phyloP scores from a whole-genome alignment of 2,797 vertebrate genomes.

The Xerus rutilus region DNA sequence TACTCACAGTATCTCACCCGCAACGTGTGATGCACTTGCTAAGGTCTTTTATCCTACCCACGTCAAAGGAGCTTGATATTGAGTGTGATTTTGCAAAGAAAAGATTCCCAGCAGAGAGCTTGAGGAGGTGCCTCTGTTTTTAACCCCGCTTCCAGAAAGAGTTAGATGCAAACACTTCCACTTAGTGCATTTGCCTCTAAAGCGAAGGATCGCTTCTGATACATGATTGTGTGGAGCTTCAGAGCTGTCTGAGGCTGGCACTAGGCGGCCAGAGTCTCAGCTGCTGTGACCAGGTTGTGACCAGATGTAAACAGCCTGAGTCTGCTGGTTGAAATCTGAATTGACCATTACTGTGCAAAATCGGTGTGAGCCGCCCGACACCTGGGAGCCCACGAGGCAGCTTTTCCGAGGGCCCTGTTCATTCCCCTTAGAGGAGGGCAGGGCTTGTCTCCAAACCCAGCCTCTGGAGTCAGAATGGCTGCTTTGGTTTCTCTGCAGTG shows the following conservation, averaged over 20 bases:
- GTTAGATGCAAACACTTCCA: constrained; percentile 71
- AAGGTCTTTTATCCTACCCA: constrained; percentile 46
- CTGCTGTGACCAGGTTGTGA: constrained; percentile 78
- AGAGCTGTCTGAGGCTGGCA: constrained; percentile 70
- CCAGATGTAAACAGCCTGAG: constrained; percentile 80
- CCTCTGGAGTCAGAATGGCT: too few species aligned
- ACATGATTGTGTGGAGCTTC: constrained; percentile 54
- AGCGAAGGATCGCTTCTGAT: background rate
- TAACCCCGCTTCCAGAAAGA: constrained; percentile 79
- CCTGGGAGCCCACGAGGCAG: accelerated
- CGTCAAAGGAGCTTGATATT: background rate
- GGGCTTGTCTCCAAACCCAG: background rate
- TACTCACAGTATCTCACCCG: constrained; percentile 43
- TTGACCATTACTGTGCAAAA: background rate
- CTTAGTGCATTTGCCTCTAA: constrained; percentile 40
- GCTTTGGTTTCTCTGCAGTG: background rate
- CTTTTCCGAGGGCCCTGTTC: background rate
- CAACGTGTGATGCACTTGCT: background rate
- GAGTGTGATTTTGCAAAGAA: constrained; percentile 54
- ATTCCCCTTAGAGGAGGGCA: too few species aligned
- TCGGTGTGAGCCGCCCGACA: background rate
- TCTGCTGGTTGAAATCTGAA: background rate
- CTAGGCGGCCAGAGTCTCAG: constrained; percentile 32
- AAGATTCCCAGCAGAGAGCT: constrained; percentile 39
- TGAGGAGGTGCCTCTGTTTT: constrained; percentile 40